Conservation (phyloP, 2,113 vertebrate species). For the Oceanodroma tethys region DNA sequence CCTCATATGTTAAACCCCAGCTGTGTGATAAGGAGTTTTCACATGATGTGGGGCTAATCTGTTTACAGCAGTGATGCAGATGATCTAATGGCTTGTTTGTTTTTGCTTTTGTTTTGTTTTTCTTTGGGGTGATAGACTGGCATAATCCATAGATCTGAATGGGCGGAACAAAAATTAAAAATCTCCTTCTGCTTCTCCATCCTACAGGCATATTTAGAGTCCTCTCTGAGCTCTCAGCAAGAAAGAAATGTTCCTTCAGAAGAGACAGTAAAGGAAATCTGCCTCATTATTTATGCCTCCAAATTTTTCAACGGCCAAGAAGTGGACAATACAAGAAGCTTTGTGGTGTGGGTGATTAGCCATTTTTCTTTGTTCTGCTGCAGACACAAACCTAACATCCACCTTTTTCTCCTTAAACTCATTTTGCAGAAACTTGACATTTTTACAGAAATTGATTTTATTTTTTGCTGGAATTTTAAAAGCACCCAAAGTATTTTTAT, state of each 20-base stretch:
- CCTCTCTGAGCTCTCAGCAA: neutral
- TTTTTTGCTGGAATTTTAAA: neutral
- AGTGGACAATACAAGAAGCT: neutral
- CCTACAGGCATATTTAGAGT: neutral
- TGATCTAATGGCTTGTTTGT: neutral
- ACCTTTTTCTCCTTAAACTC: neutral
- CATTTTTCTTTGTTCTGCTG: neutral
- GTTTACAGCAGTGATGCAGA: constrained; percentile 9
- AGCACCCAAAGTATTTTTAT: neutral
- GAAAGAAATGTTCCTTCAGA: neutral
- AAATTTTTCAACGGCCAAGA: neutral
- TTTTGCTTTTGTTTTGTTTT: neutral
- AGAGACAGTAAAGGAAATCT: neutral
- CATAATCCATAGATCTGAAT: constrained; percentile 5
- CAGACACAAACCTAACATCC: neutral
- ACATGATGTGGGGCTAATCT: constrained; percentile 19
- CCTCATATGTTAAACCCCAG: neutral
- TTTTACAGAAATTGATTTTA: neutral
- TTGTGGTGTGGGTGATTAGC: neutral
- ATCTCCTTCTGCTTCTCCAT: neutral
- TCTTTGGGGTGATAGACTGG: neutral
- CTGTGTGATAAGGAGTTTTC: neutral
- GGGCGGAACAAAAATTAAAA: constrained; percentile 18
- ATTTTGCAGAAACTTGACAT: neutral
- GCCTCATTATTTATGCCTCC: neutral